These are phyloP conservation scores for Bucco capensis DNA, from an alignment of 2,113 vertebrate genomes.

Conservation along the genomic window DNA sequence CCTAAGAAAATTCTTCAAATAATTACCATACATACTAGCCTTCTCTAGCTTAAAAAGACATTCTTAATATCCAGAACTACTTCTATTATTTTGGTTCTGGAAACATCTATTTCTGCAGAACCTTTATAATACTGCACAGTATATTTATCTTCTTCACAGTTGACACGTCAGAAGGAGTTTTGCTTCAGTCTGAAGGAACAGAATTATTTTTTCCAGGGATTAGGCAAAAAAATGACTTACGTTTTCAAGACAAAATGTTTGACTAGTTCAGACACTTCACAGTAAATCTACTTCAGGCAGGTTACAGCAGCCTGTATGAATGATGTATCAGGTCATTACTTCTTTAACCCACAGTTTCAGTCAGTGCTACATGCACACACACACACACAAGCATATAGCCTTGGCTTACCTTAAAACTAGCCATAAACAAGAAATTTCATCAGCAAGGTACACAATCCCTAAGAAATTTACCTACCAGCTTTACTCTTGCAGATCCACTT, in stretches of 20 bases:
- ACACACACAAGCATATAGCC: not conserved
- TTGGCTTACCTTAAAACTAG: not conserved
- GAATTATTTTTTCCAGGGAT: not conserved
- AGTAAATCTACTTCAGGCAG: not conserved
- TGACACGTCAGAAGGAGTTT: not conserved
- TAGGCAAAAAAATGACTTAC: not conserved
- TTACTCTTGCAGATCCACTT: constrained; percentile 92
- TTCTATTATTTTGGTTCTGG: not conserved
- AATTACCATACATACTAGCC: not conserved
- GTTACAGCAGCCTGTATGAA: not conserved
- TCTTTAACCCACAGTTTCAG: not conserved
- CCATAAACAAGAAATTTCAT: not conserved
- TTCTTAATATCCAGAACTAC: not conserved
- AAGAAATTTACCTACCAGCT: constrained; percentile 79
- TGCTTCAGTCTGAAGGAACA: not conserved
- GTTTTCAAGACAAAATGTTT: not conserved
- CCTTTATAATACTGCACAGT: not conserved
- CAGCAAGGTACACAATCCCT: not conserved
- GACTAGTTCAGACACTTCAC: not conserved
- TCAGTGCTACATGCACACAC: not conserved
- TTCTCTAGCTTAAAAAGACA: not conserved
- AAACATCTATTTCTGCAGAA: not conserved
- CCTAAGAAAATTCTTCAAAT: not conserved
- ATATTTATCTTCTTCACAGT: not conserved
- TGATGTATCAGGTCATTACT: not conserved